These are phyloP conservation scores for Bombylius major DNA, from an alignment of 2,888 invertebrate genomes.

Conservation along the genomic window DNA sequence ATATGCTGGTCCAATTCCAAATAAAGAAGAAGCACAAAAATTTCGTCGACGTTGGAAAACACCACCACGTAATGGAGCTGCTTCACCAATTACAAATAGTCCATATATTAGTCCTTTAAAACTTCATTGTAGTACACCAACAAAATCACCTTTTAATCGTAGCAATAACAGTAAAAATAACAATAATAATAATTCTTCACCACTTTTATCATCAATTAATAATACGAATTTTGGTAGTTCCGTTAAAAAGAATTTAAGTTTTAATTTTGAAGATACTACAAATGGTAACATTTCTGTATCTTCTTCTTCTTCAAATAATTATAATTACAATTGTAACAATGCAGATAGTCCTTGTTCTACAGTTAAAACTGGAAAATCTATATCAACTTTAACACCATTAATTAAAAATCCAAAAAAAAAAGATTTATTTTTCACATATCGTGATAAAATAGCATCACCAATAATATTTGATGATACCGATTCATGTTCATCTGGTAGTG, in stretches of 20 bases:
- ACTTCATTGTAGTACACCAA: conserved; percentile 17
- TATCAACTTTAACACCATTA: conserved; percentile 5
- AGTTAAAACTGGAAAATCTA: too few species aligned
- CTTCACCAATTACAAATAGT: conserved; percentile 20
- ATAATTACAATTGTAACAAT: too few species aligned
- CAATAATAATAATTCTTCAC: not conserved
- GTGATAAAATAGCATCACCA: conserved; percentile 20
- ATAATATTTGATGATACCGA: conserved; percentile 13
- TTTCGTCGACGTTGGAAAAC: conserved; percentile 67
- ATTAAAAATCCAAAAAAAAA: conserved; percentile 15
- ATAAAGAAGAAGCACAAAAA: conserved; percentile 49
- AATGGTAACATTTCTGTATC: not conserved
- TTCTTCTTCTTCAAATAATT: not conserved
- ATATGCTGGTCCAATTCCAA: conserved; percentile 80
- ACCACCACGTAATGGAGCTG: conserved; percentile 45
- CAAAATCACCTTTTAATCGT: conserved; percentile 3
- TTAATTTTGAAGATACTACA: not conserved
- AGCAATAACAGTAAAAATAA: not conserved
- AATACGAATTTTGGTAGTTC: not conserved
- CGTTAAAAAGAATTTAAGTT: not conserved
- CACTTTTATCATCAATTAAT: too few species aligned
- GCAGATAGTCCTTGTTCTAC: too few species aligned
- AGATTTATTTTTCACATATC: conserved; percentile 25
- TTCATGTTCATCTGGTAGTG: conserved; percentile 1
- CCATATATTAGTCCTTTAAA: conserved; percentile 16